Evolutionary conservation across 1,140 invertebrate genomes (phyloP), one percentile per base, ranked within the genome.

Genomic region (Diploscapter pachys): DNA sequence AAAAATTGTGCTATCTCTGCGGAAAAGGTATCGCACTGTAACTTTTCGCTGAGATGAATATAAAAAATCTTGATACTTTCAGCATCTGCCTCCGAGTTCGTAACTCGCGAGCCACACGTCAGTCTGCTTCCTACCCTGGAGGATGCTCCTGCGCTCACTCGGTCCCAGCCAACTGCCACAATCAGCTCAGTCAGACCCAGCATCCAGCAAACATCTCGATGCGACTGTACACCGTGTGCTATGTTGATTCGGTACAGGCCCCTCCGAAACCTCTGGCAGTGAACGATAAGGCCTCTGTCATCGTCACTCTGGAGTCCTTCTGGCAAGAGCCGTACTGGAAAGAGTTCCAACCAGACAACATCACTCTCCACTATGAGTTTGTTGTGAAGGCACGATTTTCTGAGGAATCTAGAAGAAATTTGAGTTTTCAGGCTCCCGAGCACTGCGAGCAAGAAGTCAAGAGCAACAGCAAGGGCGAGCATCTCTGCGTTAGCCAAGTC

Each of bases 361-460:
- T 78, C 13, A 78, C 74, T 63, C 73, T 78, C 63, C 77, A 78
- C 65, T 78, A 78, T 61, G 70, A 78, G 61, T 78, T 78, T 66
- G 51, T 56, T 48, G 71, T 76, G n/a, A 49, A 59, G 67, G 77
- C 74, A 31, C 31, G 31, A 31, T 31, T 31, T 1, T 31, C 31
- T 31, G 31, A 31, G 31, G 31, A 31, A 31, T 31, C 31, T 0
- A 31, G 31, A 31, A 1, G 31, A 31, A 31, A 31, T 1, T 31
- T 1, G 31, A 72, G 5, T 5, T 77, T 78, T 64, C 66, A 77
- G 77, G 65, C 56, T 3, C 77, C 74, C 50, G 73, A 78, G 51
- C 69, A 78, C 59, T 78, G 77, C 48, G 77, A 78, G n/a, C 68
- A 70, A 65, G 73, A 78, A 13, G 57, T 31, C 31, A 31, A 57